phyloP scores from a whole-genome alignment of 2,888 invertebrate species.

The Dorcus parallelipipedus region DNA sequence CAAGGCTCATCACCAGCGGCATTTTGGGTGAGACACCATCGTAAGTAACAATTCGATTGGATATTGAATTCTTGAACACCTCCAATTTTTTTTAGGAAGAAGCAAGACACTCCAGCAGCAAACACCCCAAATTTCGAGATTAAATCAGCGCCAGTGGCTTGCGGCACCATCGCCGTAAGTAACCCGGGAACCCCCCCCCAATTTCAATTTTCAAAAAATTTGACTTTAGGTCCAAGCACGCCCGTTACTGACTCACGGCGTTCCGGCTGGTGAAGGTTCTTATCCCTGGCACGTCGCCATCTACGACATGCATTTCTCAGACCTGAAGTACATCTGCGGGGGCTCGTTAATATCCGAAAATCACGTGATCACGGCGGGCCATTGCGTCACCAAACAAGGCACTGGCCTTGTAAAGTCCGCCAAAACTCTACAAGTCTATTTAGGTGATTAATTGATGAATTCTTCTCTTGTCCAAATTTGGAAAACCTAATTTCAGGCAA shows the following conservation, averaged over 20 bases:
- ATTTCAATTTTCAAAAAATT: neutral
- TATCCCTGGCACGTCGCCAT: conserved; percentile 69
- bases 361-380: conserved; percentile 43
- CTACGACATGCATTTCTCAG: conserved; percentile 52
- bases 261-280: conserved; percentile 58
- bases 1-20: conserved; percentile 34
- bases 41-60: neutral
- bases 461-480: neutral
- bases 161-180: conserved; percentile 43
- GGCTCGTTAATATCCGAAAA: conserved; percentile 37
- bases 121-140: conserved; percentile 14
- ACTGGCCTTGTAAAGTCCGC: conserved; percentile 37
- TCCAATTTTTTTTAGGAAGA: too few relatives aligned
- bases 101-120: conserved; percentile 27
- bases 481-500: conserved; percentile 35
- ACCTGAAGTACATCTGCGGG: conserved; percentile 43
- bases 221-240: conserved; percentile 40
- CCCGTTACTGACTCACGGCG: conserved; percentile 59
- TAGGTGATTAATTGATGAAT: conserved; percentile 33
- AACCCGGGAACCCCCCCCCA: neutral
- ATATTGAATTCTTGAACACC: neutral
- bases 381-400: conserved; percentile 41
- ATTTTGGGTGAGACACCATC: conserved; percentile 22
- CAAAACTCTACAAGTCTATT: conserved; percentile 40
- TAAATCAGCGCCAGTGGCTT: conserved; percentile 25